Evolutionary conservation across 2,113 vertebrate species (phyloP), one percentile per base, ranked within the genome.

Genomic region (Galbula dea): DNA sequence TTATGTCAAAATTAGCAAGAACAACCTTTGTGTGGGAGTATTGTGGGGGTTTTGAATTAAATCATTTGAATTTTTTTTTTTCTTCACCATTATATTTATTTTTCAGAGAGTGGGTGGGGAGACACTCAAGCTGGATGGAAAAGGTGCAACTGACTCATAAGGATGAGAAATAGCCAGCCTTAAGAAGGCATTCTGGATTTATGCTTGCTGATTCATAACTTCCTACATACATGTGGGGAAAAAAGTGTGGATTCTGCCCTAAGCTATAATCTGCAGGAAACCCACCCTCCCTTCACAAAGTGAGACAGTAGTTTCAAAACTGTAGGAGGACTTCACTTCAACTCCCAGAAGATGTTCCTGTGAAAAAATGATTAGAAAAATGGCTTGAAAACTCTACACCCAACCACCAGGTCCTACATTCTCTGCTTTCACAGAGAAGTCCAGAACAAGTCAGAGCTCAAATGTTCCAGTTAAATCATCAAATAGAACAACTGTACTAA

Each of bases 171-270:
- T n/a, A 89, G 83, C 77, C 86, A 85, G 51, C 92, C 86, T 95
- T 94, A 92, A 95, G 95, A 97, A 96, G 77, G 54, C 91, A 96
- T 96, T 83, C 78, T 96, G 80, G 93, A 94, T 95, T 97, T 94
- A 91, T 96, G 92, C 71, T 75, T 97, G 92, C 96, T 98, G 97
- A 98, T 96, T 98, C 97, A 98, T 96, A 97, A 92, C 97, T 97
- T 96, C 96, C 98, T 96, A 98, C 97, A 97, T 93, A 92, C 61
- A 90, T 88, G 86, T 61, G 86, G 66, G 78, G 89, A 88, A 85
- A 85, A 86, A 95, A 90, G 68, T 84, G 92, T 90, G 94, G 91
- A 90, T 96, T 91, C 73, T 88, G 51, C 85, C 78, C 75, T 95
- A 88, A 97, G 91, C 80, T 94, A 89, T 89, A 95, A 94, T 94